Percentiles rank a stretch among this genome's conserved stretches.
Evolutionary conservation across 1,140 invertebrate species (phyloP).

Genomic region (Drosophila biarmipes): DNA sequence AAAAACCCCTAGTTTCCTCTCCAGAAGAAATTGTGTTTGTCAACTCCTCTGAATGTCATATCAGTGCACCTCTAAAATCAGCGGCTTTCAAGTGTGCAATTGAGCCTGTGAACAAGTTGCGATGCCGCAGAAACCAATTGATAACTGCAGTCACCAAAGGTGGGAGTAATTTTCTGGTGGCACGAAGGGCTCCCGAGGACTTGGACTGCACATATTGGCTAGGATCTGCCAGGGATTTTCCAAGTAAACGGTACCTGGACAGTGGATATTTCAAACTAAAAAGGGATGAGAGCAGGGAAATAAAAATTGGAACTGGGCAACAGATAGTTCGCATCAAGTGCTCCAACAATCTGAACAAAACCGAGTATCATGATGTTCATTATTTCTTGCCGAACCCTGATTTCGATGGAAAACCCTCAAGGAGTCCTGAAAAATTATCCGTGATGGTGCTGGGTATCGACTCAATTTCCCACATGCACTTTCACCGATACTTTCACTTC

Average conservation of each 20-base stretch:
- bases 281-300: background rate
- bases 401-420: rapidly evolving
- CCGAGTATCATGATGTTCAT: constrained; percentile 43
- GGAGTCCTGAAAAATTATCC: constrained; percentile 36
- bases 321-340: constrained; percentile 34
- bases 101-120: constrained; percentile 5
- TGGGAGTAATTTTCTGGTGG: constrained; percentile 5
- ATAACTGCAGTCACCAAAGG: background rate
- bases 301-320: constrained; percentile 8
- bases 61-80: background rate
- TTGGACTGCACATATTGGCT: constrained; percentile 18
- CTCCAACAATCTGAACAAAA: background rate
- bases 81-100: background rate
- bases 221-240: background rate
- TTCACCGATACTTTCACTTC: constrained; percentile 90
- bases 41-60: constrained; percentile 39
- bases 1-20: background rate
- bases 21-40: constrained; percentile 22
- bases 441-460: constrained; percentile 93
- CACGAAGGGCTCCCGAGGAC: background rate
- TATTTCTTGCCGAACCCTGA: constrained; percentile 40
- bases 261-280: constrained; percentile 6
- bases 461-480: constrained; percentile 92
- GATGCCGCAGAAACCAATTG: constrained; percentile 4
- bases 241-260: background rate